Base-by-base conservation (phyloP, 2,113 vertebrate species). In the Microcebus tavaratra region DNA sequence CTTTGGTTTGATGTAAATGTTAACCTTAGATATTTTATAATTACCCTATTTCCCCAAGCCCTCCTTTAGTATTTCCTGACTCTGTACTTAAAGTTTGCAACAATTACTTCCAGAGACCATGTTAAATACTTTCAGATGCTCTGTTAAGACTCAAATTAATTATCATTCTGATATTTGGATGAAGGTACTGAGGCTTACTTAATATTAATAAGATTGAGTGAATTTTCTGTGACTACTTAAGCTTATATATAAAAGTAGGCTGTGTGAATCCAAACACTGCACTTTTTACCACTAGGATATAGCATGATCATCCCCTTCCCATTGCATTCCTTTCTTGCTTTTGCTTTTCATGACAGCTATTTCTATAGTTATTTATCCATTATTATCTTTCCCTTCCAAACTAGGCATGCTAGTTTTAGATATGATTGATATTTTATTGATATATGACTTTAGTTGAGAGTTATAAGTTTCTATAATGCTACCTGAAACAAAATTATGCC, bases 371-470 rank as follows among this genome's bases (percentile, higher is more conserved):
- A 53, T 21, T n/a, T 78, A 42, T 50, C 18, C 31, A 76, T 59
- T 55, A 27, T 17, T 21, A 21, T 82, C 0, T 59, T 83, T 65
- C 6, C 17, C 14, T 92, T 81, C 12, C n/a, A 88, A 82, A 20
- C 3, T 50, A 23, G 2, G 55, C 75, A 34, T 57, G 3, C 13
- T 29, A 42, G 25, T 13, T 63, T 63, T 4, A 63, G 11, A 63
- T 63, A 29, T 63, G 25, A 63, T 63, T 61, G 27, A 59, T 85
- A 55, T 75, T 48, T 79, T 85, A 23, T 34, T 93, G 45, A 84
- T 4, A 81, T 53, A 70, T 75, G 39, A 57, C 50, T 85, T 88
- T 88, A 59, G 23, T 75, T 57, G n/a, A 94, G 17, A 89, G 14
- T 89, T 95, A 6, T 18, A 15, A 79, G 3, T 25, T 61, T 90